Evolutionary conservation across 2,888 invertebrate genomes (phyloP).

Genomic region (Timema cristinae): DNA sequence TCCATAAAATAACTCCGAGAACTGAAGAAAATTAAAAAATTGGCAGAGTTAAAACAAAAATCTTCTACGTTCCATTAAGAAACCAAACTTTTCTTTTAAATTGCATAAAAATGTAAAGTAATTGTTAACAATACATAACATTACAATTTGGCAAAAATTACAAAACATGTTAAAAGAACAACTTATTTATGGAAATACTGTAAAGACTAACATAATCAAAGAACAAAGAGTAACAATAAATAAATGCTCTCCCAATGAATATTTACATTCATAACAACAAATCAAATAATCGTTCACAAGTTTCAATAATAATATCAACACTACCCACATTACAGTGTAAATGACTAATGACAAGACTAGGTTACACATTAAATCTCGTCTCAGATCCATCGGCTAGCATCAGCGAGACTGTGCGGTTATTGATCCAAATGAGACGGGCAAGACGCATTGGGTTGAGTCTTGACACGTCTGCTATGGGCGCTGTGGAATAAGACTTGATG

Average conservation of each 20-base stretch:
- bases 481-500: constrained; percentile 91
- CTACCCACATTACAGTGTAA: too few relatives aligned
- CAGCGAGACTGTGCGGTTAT: constrained; percentile 85
- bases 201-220: too few relatives aligned
- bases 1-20: too few relatives aligned
- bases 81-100: too few relatives aligned
- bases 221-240: not conserved
- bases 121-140: too few relatives aligned
- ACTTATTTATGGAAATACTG: too few relatives aligned
- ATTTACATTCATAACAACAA: not conserved
- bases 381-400: constrained; percentile 96
- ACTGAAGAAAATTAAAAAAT: too few relatives aligned
- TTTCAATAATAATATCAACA: not conserved
- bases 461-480: constrained; percentile 84
- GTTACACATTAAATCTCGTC: constrained; percentile 71
- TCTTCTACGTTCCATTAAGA: too few relatives aligned
- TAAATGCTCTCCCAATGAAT: not conserved
- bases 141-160: too few relatives aligned
- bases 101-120: too few relatives aligned
- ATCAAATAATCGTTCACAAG: not conserved
- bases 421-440: constrained; percentile 94
- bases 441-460: constrained; percentile 83
- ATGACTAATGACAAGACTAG: not conserved
- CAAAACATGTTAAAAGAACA: too few relatives aligned
- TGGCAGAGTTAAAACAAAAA: too few relatives aligned